Evolutionary conservation across 2,113 vertebrate species (phyloP).

Genomic region (Nestor notabilis): DNA sequence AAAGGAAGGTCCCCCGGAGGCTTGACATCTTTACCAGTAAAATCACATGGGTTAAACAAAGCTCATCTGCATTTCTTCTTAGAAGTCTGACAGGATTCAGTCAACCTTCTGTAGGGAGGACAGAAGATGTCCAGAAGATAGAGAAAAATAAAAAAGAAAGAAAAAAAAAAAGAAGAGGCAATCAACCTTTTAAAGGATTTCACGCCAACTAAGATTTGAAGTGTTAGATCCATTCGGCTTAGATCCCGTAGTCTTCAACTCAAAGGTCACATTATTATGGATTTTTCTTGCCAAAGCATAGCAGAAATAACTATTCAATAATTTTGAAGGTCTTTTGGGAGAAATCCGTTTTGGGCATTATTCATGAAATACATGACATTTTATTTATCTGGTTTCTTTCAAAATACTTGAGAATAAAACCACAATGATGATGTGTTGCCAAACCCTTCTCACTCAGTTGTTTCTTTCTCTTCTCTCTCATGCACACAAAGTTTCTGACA

Average conservation of each 20-base stretch:
- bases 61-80: neutral
- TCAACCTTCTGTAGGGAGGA: neutral
- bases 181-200: constrained; percentile 2
- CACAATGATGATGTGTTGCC: neutral
- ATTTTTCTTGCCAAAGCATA: constrained; percentile 22
- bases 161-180: neutral
- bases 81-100: neutral
- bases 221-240: neutral
- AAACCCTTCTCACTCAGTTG: neutral
- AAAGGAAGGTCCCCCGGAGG: constrained; percentile 36
- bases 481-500: neutral
- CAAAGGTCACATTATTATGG: constrained; percentile 52
- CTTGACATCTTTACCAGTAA: neutral
- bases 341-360: constrained; percentile 23
- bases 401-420: constrained; percentile 28
- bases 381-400: constrained; percentile 9
- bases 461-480: neutral
- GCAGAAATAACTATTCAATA: constrained; percentile 49
- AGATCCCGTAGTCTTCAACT: neutral
- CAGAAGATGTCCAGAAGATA: neutral
- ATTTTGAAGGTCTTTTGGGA: constrained; percentile 33
- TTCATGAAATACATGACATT: constrained; percentile 16
- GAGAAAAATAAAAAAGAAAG: neutral
- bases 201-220: neutral
- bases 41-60: constrained; percentile 16